Conservation (phyloP, 2,888 invertebrate species). For the Nemoura dubitans region DNA sequence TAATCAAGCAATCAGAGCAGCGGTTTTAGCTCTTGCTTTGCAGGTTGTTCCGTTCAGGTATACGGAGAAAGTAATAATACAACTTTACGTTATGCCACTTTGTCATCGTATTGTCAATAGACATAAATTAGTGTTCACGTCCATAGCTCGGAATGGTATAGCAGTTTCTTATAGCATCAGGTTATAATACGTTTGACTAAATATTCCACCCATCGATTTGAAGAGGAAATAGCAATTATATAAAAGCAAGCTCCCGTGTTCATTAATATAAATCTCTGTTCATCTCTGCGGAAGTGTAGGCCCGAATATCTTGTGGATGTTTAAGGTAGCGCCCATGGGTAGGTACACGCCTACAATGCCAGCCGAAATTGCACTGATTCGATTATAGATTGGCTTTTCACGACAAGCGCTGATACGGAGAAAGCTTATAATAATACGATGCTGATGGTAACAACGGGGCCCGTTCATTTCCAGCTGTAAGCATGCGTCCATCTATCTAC, state of each 20-base stretch:
- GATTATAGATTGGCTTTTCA: slow-evolving; percentile 47
- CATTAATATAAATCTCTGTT: slow-evolving; percentile 40
- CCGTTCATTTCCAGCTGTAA: slow-evolving; percentile 19
- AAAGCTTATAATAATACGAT: slow-evolving; percentile 40
- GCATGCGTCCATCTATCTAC: slow-evolving; percentile 2
- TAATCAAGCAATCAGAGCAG: slow-evolving; percentile 7
- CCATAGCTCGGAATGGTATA: neutral
- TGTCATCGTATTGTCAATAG: slow-evolving; percentile 26
- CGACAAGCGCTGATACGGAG: slow-evolving; percentile 43
- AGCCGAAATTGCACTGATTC: slow-evolving; percentile 46
- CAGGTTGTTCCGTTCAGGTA: neutral
- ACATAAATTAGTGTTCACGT: slow-evolving; percentile 24
- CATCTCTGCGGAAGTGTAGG: slow-evolving; percentile 39
- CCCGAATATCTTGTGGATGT: neutral
- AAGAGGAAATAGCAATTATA: slow-evolving; percentile 39
- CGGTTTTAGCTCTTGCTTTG: neutral
- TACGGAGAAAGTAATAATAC: slow-evolving; percentile 19
- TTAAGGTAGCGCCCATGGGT: slow-evolving; percentile 39
- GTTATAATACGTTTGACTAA: slow-evolving; percentile 30
- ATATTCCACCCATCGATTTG: slow-evolving; percentile 40
- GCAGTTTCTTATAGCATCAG: neutral
- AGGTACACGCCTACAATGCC: slow-evolving; percentile 44
- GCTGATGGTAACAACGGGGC: slow-evolving; percentile 20
- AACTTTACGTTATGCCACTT: neutral
- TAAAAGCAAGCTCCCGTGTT: slow-evolving; percentile 32